A percentile compares a stretch with the other conserved stretches of the same genome.
Evolutionary conservation across 2,113 vertebrate species (phyloP).

Genomic region (Chaetodon trifascialis): DNA sequence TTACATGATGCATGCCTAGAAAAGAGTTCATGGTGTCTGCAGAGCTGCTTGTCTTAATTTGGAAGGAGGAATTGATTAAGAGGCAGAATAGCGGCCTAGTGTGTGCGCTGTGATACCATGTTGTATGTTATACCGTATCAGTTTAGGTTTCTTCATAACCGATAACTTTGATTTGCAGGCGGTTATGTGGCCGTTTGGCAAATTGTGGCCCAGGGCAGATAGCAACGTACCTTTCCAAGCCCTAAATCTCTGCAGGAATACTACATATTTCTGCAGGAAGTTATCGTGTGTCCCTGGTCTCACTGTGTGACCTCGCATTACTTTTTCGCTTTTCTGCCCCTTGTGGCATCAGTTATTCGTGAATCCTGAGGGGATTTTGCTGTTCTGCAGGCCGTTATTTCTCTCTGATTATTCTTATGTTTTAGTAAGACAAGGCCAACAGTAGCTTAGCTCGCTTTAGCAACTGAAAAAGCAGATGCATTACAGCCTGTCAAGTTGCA

Average conservation of each 20-base stretch:
- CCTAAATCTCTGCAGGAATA: neutral
- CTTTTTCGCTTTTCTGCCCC: constrained; percentile 36
- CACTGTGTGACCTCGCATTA: constrained; percentile 29
- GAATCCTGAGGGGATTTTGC: neutral
- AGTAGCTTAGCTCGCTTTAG: constrained; percentile 24
- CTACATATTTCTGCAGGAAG: constrained; percentile 20
- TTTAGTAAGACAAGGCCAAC: constrained; percentile 12
- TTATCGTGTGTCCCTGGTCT: constrained; percentile 22
- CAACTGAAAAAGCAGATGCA: constrained; percentile 27
- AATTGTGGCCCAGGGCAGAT: neutral
- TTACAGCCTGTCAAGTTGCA: constrained; percentile 13
- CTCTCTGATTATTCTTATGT: neutral
- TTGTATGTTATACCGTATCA: constrained; percentile 25
- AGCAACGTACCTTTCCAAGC: neutral
- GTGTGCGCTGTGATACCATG: neutral
- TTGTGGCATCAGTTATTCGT: constrained; percentile 4
- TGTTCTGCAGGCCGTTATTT: neutral
- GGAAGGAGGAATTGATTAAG: neutral
- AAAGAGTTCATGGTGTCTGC: constrained; percentile 11
- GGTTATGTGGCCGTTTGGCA: neutral
- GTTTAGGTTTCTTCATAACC: neutral
- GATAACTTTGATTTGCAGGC: constrained; percentile 31
- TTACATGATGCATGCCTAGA: constrained; percentile 27
- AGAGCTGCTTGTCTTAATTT: neutral
- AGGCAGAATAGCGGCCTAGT: constrained; percentile 63